Base-by-base conservation (phyloP, 2,797 vertebrate species). In the Lates japonicus region DNA sequence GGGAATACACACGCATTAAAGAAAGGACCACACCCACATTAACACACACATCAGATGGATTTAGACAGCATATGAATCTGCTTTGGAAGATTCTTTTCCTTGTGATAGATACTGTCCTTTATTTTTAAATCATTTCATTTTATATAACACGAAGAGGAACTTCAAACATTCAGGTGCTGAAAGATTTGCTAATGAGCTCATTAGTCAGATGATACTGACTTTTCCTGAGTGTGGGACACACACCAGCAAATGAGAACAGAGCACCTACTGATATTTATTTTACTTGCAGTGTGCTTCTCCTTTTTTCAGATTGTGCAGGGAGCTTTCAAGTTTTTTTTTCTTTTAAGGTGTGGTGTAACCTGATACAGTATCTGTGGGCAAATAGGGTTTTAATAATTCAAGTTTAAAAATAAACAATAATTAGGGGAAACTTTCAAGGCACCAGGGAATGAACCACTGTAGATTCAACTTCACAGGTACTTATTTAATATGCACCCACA, bases 371-470 rank as follows among this genome's bases (percentile, higher is more conserved):
- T 33, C 3, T 51, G 42, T 78, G 49, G 29, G 51, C 31, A 76
- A 65, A 73, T 39, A 22, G 12, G 9, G 31, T 37, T 81, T 80
- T 74, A 70, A 75, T 80, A 46, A 87, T 85, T 74, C 31, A 59
- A 59, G 64, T 86, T 78, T 84, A 74, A 85, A 90, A 90, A 90
- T 88, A 86, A 86, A 88, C 81, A 87, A 70, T 78, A 80, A 89
- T 88, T 83, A 80, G 49, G 25, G 16, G 13, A 44, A 80, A 57
- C 57, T 61, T 70, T 41, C 19, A 44, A n/a, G 22, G 20, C 74
- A 70, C 62, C 11, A 10, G 78, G 82, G 80, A 82, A 68, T 20
- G 2, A 9, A 49, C 16, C 77, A 22, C 11, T 35, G 49, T 55
- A 48, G 60, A 74, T 48, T 76, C 20, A 55, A 33, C 83, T 76